Evolutionary conservation across 2,888 invertebrate genomes (phyloP).

Genomic region (Phytoseiulus persimilis): DNA sequence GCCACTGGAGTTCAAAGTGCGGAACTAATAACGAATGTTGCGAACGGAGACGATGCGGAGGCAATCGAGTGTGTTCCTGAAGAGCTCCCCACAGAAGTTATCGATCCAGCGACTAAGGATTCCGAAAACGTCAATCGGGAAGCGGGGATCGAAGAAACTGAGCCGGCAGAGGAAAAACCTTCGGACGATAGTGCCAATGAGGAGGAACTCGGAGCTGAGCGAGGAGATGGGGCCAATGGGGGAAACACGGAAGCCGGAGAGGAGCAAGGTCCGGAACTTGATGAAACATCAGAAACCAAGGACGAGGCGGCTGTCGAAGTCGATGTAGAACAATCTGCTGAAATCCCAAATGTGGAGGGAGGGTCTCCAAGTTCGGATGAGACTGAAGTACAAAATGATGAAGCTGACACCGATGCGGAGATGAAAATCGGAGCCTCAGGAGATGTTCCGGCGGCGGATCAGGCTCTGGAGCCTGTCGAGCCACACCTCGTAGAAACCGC

Average conservation of each 20-base stretch:
- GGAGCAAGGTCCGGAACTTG: conserved; percentile 6
- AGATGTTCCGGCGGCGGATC: too few relatives aligned
- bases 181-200: conserved; percentile 33
- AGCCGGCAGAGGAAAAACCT: neutral
- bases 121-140: neutral
- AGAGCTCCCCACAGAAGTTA: neutral
- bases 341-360: too few relatives aligned
- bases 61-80: neutral
- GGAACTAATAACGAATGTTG: neutral
- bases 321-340: too few relatives aligned
- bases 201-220: conserved; percentile 31
- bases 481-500: too few relatives aligned
- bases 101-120: neutral
- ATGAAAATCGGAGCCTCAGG: neutral
- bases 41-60: neutral
- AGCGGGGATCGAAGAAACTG: neutral
- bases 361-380: too few relatives aligned
- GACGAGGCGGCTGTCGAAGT: too few relatives aligned
- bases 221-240: neutral
- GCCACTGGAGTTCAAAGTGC: neutral
- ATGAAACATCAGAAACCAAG: neutral
- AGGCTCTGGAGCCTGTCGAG: too few relatives aligned
- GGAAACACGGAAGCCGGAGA: conserved; percentile 18
- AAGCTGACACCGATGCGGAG: neutral
- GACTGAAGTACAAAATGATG: neutral